These are phyloP conservation scores for Harlomillsia oculata DNA, from an alignment of 1,140 invertebrate species.

Conservation along the genomic window DNA sequence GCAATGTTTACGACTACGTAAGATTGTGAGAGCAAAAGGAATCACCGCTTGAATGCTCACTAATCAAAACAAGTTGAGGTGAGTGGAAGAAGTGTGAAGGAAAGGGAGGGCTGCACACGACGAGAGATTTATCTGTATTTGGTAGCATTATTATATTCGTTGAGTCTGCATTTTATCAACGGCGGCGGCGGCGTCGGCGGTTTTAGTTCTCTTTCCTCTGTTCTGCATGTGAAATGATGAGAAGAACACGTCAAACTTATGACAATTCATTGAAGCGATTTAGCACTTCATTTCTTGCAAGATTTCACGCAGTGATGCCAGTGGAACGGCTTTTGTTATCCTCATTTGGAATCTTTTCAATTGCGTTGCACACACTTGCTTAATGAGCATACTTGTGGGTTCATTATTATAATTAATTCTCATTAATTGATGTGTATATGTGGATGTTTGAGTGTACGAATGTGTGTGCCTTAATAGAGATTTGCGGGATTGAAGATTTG, in stretches of 20 bases:
- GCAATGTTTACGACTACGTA: no score
- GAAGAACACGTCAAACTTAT: constrained; percentile 2
- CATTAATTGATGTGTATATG: constrained; percentile 21
- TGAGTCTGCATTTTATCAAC: not conserved
- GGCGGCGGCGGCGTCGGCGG: no score
- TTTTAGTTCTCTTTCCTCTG: constrained; percentile 1
- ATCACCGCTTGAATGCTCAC: constrained; percentile 16
- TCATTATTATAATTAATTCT: constrained; percentile 30
- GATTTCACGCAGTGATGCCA: constrained; percentile 23
- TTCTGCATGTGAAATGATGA: not conserved
- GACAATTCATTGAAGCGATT: constrained; percentile 19
- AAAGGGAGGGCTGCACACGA: constrained; percentile 1
- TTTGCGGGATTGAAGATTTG: no score
- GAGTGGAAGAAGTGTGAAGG: constrained; percentile 7
- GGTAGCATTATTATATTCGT: not conserved
- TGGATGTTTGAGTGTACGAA: constrained; percentile 4
- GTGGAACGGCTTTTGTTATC: constrained; percentile 8
- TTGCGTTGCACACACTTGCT: constrained; percentile 14
- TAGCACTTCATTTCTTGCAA: constrained; percentile 17
- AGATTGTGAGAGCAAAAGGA: constrained; percentile 8
- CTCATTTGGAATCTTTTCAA: constrained; percentile 23
- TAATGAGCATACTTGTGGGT: constrained; percentile 23
- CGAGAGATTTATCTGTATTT: not conserved
- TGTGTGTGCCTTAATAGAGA: no score
- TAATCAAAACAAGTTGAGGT: constrained; percentile 18